Evolutionary conservation across 2,113 vertebrate species (phyloP).

Genomic region (Siniperca knerii): DNA sequence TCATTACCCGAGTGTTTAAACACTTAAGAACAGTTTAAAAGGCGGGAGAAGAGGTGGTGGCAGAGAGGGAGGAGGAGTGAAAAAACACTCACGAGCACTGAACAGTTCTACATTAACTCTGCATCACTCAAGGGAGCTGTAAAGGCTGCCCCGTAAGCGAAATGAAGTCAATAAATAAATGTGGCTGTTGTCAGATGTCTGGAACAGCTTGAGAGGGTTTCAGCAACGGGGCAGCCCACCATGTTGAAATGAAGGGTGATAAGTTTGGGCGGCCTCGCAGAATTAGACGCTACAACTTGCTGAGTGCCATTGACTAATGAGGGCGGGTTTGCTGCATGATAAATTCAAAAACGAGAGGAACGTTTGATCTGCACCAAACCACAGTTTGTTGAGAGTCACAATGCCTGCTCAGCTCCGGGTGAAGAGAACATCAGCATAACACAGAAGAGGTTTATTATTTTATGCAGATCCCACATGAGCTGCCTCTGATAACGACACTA

Average conservation of each 20-base stretch:
- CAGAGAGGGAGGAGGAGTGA: slow-evolving; percentile 58
- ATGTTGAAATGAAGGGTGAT: slow-evolving; percentile 77
- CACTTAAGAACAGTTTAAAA: slow-evolving; percentile 81
- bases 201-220: slow-evolving; percentile 78
- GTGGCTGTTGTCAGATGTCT: slow-evolving; percentile 82
- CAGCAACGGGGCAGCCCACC: slow-evolving; percentile 69
- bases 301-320: slow-evolving; percentile 82
- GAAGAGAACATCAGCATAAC: slow-evolving; percentile 59
- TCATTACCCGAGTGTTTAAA: slow-evolving; percentile 85
- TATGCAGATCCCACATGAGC: slow-evolving; percentile 55
- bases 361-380: slow-evolving; percentile 61
- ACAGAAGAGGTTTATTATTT: slow-evolving; percentile 61
- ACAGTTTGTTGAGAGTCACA: slow-evolving; percentile 68
- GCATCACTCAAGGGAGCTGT: slow-evolving; percentile 80
- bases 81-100: slow-evolving; percentile 71
- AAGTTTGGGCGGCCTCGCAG: slow-evolving; percentile 68
- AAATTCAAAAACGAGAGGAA: slow-evolving; percentile 65
- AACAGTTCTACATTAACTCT: slow-evolving; percentile 81
- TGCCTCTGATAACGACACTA: slow-evolving; percentile 49
- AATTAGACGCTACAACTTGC: slow-evolving; percentile 79
- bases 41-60: slow-evolving; percentile 48
- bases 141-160: slow-evolving; percentile 75
- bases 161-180: slow-evolving; percentile 86
- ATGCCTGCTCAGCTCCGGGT: slow-evolving; percentile 45
- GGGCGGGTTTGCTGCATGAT: slow-evolving; percentile 60